phyloP scores from a whole-genome alignment of 2,888 invertebrate species.

The Leptarthrus brevirostris region DNA sequence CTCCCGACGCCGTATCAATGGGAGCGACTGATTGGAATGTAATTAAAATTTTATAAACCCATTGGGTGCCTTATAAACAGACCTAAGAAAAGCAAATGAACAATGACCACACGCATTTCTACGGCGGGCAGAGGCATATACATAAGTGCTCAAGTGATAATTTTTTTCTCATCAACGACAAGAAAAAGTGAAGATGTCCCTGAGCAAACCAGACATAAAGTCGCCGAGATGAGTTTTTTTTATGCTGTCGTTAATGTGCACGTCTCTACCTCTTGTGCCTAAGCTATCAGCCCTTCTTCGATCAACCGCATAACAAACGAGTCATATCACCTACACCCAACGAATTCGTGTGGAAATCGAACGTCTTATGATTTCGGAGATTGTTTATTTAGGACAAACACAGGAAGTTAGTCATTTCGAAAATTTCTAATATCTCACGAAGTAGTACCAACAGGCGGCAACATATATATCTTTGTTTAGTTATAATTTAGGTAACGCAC shows the following conservation, averaged over 20 bases:
- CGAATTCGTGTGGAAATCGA: conserved; percentile 7
- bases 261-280: background rate
- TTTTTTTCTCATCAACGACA: background rate
- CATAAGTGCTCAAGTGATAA: background rate
- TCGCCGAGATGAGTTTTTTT: conserved; percentile 7
- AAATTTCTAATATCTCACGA: background rate
- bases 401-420: conserved; percentile 5
- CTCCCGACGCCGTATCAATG: conserved; percentile 4
- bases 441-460: background rate
- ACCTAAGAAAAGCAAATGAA: conserved; percentile 25
- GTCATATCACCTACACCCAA: background rate
- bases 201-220: conserved; percentile 16
- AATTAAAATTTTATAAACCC: conserved; percentile 28
- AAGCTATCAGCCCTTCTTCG: background rate
- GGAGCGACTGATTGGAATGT: conserved; percentile 16
- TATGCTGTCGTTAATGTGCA: background rate
- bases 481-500: too few species aligned
- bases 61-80: conserved; percentile 29
- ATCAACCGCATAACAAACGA: conserved; percentile 21
- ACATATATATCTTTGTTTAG: too few species aligned
- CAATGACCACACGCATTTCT: conserved; percentile 19
- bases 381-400: conserved; percentile 30
- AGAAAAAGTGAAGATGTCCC: conserved; percentile 2
- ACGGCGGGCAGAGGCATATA: background rate
- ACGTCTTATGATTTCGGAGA: background rate